These are phyloP conservation scores for Orthonychiurus folsomi DNA, from an alignment of 2,888 invertebrate genomes.

Conservation along the genomic window DNA sequence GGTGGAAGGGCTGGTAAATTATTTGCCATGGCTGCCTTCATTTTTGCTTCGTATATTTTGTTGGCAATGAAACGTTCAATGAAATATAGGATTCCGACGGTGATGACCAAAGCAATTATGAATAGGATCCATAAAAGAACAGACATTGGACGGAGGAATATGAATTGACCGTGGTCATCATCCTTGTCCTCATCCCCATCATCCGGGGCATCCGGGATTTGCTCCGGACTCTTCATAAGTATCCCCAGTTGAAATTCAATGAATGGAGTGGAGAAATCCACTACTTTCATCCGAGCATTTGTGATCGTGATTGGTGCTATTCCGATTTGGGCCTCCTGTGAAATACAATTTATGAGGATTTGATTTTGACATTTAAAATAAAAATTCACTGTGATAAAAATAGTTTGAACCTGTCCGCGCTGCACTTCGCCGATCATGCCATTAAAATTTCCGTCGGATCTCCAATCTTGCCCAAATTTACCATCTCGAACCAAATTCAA, in stretches of 20 bases:
- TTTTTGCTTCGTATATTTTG: neutral
- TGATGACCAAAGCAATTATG: constrained; percentile 79
- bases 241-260: constrained; percentile 53
- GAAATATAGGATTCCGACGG: constrained; percentile 93
- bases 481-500: constrained; percentile 5
- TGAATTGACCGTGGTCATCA: constrained; percentile 51
- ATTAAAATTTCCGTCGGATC: neutral
- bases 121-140: constrained; percentile 79
- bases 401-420: neutral
- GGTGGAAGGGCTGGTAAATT: neutral
- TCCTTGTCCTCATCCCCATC: constrained; percentile 53
- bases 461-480: neutral
- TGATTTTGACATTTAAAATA: neutral
- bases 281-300: constrained; percentile 49
- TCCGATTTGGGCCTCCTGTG: constrained; percentile 50
- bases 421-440: neutral
- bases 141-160: constrained; percentile 77
- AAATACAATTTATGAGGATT: neutral
- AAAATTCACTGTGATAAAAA: neutral
- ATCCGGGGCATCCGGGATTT: constrained; percentile 38
- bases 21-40: neutral
- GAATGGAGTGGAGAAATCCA: constrained; percentile 54
- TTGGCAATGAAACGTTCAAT: constrained; percentile 48
- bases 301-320: constrained; percentile 54
- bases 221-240: constrained; percentile 52